These are phyloP conservation scores for Acromyrmex charruanus DNA, from an alignment of 1,140 invertebrate species.

Conservation along the genomic window DNA sequence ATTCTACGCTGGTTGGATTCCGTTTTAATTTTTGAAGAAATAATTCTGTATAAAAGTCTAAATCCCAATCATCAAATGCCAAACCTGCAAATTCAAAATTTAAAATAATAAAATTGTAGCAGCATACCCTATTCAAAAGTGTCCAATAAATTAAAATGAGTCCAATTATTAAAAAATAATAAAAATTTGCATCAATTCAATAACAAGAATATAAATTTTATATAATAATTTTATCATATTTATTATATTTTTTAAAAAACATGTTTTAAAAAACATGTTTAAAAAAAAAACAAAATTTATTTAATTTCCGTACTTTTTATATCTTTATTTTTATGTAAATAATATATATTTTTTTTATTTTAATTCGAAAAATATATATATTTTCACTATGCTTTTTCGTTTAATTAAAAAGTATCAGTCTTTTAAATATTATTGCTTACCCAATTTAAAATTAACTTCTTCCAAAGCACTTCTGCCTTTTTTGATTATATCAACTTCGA, in stretches of 20 bases:
- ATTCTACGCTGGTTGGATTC: conserved; percentile 99
- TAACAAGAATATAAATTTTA: neutral
- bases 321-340: too few species aligned
- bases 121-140: too few species aligned
- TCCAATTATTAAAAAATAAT: conserved; percentile 52
- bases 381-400: too few species aligned
- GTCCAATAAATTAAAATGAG: too few species aligned
- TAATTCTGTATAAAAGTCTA: conserved; percentile 94
- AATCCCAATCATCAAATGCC: conserved; percentile 95
- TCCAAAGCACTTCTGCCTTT: conserved; percentile 93
- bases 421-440: conserved; percentile 83
- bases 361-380: too few species aligned
- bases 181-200: neutral
- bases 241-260: too few species aligned
- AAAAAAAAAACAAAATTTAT: too few species aligned
- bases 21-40: conserved; percentile 94
- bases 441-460: conserved; percentile 93
- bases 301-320: too few species aligned
- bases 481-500: conserved; percentile 93
- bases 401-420: neutral
- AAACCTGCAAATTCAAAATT: conserved; percentile 87
- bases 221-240: neutral
- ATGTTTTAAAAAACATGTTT: too few species aligned
- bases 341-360: too few species aligned
- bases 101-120: too few species aligned